Evolutionary conservation across 1,140 invertebrate species (phyloP).

Genomic region (Drosophila pruinosa): DNA sequence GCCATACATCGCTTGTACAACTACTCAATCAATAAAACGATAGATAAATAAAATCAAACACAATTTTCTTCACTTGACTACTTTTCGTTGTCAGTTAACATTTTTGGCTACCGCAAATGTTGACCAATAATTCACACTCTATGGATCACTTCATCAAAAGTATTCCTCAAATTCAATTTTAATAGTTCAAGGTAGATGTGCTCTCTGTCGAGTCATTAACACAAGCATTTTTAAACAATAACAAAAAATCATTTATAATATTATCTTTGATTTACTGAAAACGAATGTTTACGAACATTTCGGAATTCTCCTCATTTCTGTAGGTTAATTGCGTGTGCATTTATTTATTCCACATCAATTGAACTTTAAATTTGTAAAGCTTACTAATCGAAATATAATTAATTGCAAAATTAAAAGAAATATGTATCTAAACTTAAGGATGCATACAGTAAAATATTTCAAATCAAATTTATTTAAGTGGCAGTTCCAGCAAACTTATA

Average conservation of each 20-base stretch:
- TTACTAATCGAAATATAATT: too few relatives aligned
- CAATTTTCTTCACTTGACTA: not conserved
- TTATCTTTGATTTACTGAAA: constrained; percentile 16
- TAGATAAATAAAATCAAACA: constrained; percentile 5
- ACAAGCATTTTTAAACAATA: not conserved
- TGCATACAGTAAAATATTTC: too few relatives aligned
- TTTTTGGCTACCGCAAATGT: not conserved
- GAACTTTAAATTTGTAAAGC: not conserved
- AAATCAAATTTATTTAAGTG: too few relatives aligned
- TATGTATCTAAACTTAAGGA: too few relatives aligned
- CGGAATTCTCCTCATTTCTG: not conserved
- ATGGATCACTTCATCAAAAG: not conserved
- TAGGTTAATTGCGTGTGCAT: not conserved
- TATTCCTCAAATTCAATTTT: not conserved
- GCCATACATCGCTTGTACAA: not conserved
- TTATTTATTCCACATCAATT: not conserved
- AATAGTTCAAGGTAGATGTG: too few relatives aligned
- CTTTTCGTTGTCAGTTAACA: not conserved
- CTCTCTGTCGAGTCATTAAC: too few relatives aligned
- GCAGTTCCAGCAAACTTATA: too few relatives aligned
- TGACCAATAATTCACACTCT: not conserved
- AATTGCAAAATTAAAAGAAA: too few relatives aligned
- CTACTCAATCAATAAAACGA: constrained; percentile 14
- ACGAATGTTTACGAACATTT: not conserved
- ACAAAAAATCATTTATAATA: constrained; percentile 4